Evolutionary conservation across 53 echinoderm and acorn worm genomes (phyloP), one percentile per base, ranked within the genome.

Genomic region (Astropecten irregularis): DNA sequence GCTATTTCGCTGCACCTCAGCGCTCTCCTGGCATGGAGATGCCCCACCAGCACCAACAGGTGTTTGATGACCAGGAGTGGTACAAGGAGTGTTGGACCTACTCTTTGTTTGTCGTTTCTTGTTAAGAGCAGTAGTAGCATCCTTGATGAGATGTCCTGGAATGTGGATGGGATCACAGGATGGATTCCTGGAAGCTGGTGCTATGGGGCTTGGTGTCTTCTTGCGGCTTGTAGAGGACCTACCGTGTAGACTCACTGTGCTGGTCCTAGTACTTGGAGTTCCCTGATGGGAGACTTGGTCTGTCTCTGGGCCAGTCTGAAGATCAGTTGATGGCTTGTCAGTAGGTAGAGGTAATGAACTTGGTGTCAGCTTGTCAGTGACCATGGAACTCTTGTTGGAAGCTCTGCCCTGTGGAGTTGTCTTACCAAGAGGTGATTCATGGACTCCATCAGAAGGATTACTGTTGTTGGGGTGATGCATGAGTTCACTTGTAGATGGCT

Each of bases 1-100:
- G 71, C 52, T 51, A 71, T n/a, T n/a, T n/a, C 49, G 71, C 71
- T 52, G 71, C 71, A 71, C 48, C 71, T 71, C 34, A 50, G 71
- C 35, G 0, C 18, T 49, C 71, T 71, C 71, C 71, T 73, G 73
- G 33, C 38, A 34, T 4, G 54, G 73, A 73, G 73, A 53, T 38
- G 49, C 73, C 23, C 73, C 27, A 54, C 38, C 73, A 38, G 51
- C 73, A 20, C 38, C 25, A 36, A 39, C 73, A 37, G 73, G 73
- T 56, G 73, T 37, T 5, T 9, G 56, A 38, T 25, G 42, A 16
- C 35, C 37, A 5, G 64, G 64, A 2, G 47, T 53, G 73, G 40
- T 37, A 40, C 55, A 36, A 35, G 26, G 40, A 16, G 73, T 20
- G 68, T 14, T 46, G 46, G 47, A 9, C 11, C 25, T 1, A 7